A percentile compares a stretch with the other conserved stretches of the same genome.
Conservation (phyloP, 1,140 invertebrate species). For the Drosophila dunni region DNA sequence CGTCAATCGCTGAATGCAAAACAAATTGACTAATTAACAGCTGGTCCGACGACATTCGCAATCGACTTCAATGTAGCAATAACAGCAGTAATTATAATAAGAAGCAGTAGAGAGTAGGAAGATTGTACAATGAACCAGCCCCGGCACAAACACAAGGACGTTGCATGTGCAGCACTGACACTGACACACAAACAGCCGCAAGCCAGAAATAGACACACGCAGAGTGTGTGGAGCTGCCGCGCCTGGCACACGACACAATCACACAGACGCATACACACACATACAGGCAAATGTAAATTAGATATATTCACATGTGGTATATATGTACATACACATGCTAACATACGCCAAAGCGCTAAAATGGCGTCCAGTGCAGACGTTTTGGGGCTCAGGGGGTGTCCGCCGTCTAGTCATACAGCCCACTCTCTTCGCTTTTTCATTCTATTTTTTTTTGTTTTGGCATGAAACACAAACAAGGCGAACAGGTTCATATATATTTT, state of each 20-base stretch:
- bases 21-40: conserved; percentile 47
- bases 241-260: conserved; percentile 27
- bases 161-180: conserved; percentile 53
- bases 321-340: background rate
- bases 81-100: background rate
- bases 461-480: conserved; percentile 67
- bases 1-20: conserved; percentile 29
- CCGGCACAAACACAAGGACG: conserved; percentile 57
- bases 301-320: background rate
- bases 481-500: conserved; percentile 73
- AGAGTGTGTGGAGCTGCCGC: conserved; percentile 25
- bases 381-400: conserved; percentile 18
- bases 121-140: conserved; percentile 46
- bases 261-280: background rate
- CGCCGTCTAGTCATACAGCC: conserved; percentile 48
- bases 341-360: conserved; percentile 30
- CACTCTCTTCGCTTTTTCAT: conserved; percentile 53
- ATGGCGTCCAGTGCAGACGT: conserved; percentile 58
- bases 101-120: conserved; percentile 17
- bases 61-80: conserved; percentile 19
- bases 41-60: conserved; percentile 17
- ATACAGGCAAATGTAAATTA: conserved; percentile 12
- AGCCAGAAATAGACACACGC: conserved; percentile 49
- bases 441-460: conserved; percentile 51
- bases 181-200: conserved; percentile 54